Conservation (phyloP, 1,140 invertebrate species). For the Whitmania pigra region DNA sequence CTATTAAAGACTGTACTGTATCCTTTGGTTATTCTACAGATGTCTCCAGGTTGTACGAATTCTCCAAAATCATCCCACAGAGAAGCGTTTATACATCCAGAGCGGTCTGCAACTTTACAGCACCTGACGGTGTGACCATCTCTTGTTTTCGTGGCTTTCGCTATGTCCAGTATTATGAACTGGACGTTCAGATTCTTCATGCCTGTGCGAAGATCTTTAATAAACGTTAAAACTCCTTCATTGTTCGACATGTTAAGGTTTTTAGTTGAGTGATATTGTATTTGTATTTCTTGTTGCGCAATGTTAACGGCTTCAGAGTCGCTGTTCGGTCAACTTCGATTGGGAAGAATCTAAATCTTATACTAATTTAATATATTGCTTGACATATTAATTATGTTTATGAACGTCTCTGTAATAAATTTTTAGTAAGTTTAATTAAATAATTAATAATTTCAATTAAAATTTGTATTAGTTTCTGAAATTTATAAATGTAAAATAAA, state of each 20-base stretch:
- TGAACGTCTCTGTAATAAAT: too few species aligned
- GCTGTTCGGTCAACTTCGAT: too few species aligned
- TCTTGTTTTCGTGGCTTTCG: slow-evolving; percentile 73
- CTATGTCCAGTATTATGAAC: slow-evolving; percentile 81
- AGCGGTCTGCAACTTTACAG: slow-evolving; percentile 79
- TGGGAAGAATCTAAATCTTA: too few species aligned
- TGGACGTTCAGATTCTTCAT: slow-evolving; percentile 80
- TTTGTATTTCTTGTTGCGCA: too few species aligned
- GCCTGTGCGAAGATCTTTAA: slow-evolving; percentile 50
- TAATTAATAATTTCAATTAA: too few species aligned
- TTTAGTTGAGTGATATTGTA: too few species aligned
- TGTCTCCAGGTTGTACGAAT: slow-evolving; percentile 72
- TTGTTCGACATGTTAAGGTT: not conserved
- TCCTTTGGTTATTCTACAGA: slow-evolving; percentile 59
- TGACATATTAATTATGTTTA: too few species aligned
- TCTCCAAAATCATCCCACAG: slow-evolving; percentile 89
- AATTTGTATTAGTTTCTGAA: too few species aligned
- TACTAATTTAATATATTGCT: too few species aligned
- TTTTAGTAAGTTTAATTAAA: too few species aligned
- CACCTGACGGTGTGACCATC: slow-evolving; percentile 70
- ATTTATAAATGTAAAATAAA: too few species aligned
- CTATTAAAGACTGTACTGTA: slow-evolving; percentile 74
- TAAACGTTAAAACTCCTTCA: slow-evolving; percentile 17
- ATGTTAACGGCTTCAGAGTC: too few species aligned
- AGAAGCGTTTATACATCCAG: slow-evolving; percentile 80